These are phyloP conservation scores for Pterocles gutturalis DNA, from an alignment of 2,113 vertebrate species.

Conservation along the genomic window DNA sequence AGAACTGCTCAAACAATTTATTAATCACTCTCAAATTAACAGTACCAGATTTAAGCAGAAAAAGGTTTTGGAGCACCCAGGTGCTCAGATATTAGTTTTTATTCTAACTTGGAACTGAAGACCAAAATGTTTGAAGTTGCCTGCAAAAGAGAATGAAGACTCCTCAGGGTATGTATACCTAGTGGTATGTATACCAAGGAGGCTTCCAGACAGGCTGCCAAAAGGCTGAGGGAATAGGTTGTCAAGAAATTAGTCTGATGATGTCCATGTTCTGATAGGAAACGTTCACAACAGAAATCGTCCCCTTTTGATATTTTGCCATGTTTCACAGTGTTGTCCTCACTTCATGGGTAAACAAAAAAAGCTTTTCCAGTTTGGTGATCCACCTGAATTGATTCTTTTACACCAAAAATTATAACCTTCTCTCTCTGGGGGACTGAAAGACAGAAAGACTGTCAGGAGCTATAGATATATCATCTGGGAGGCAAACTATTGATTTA, in stretches of 20 bases:
- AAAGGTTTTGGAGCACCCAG: background rate
- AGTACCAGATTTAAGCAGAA: background rate
- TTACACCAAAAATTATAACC: background rate
- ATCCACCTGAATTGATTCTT: background rate
- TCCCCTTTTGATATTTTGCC: background rate
- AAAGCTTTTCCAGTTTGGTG: fast-evolving
- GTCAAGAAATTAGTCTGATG: background rate
- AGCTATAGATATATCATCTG: background rate
- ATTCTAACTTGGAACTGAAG: background rate
- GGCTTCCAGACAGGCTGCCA: background rate
- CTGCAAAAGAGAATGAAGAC: background rate
- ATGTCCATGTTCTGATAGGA: background rate
- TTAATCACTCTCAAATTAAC: background rate
- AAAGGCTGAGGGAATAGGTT: background rate
- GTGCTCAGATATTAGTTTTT: background rate
- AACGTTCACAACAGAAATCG: background rate
- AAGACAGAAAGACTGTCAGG: background rate
- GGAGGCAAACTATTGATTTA: background rate
- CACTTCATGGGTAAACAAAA: background rate
- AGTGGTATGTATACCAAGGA: background rate
- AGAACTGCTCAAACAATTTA: background rate
- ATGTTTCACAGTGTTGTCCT: background rate
- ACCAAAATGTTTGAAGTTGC: background rate
- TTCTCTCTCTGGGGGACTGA: background rate
- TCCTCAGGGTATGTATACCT: background rate